These are phyloP conservation scores for Pyrochroa serraticornis DNA, from an alignment of 2,888 invertebrate species.

Conservation along the genomic window DNA sequence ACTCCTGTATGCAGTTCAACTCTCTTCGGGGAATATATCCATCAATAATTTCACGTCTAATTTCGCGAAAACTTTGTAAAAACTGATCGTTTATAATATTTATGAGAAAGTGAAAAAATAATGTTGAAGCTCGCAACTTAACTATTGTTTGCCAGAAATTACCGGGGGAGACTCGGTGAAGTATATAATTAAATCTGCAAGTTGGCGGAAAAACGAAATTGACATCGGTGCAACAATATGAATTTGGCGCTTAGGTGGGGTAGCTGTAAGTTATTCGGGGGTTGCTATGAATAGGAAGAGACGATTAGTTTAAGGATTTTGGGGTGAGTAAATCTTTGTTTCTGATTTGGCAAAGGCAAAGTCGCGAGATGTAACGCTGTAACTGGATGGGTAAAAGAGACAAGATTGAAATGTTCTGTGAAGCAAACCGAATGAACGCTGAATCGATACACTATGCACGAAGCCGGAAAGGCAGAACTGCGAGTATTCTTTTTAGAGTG, in stretches of 20 bases:
- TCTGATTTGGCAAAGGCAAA: slow-evolving; percentile 24
- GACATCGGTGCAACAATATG: no score
- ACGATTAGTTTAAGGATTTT: slow-evolving; percentile 28
- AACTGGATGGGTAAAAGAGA: slow-evolving; percentile 33
- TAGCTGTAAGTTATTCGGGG: slow-evolving; percentile 5
- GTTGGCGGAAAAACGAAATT: no score
- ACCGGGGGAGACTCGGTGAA: no score
- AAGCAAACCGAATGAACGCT: slow-evolving; percentile 46
- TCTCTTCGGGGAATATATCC: slow-evolving; percentile 19
- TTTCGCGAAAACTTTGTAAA: slow-evolving; percentile 14
- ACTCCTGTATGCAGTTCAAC: neutral
- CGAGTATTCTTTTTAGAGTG: slow-evolving; percentile 43
- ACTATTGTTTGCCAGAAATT: no score
- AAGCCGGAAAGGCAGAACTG: slow-evolving; percentile 41
- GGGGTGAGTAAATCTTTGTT: slow-evolving; percentile 28
- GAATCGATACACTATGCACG: slow-evolving; percentile 46
- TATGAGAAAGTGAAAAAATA: slow-evolving; percentile 6
- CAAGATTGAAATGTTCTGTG: slow-evolving; percentile 47
- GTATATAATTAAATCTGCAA: no score
- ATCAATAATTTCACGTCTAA: slow-evolving; percentile 25
- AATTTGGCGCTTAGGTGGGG: neutral
- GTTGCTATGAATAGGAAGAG: slow-evolving; percentile 22
- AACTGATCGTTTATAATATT: slow-evolving; percentile 3
- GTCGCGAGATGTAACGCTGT: slow-evolving; percentile 25
- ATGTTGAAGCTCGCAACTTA: slow-evolving; percentile 2